These are phyloP conservation scores for Schizopygopsis malacanthus DNA, from an alignment of 2,797 vertebrate genomes.

Conservation along the genomic window DNA sequence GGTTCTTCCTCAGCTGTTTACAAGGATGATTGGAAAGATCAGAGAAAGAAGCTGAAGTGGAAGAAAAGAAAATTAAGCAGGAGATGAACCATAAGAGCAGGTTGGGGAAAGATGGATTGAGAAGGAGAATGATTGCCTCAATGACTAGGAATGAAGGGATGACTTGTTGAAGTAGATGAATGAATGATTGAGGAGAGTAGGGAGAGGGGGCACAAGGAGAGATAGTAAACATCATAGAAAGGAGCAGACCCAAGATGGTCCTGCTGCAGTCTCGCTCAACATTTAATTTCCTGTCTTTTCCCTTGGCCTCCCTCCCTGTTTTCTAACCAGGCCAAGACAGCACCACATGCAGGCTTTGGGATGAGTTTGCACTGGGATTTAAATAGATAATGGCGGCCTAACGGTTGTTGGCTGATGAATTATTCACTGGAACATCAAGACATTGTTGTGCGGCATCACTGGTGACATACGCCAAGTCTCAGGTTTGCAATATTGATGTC, in stretches of 20 bases:
- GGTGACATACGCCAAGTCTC: conserved; percentile 70
- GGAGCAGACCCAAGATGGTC: conserved; percentile 42
- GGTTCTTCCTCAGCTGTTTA: conserved; percentile 43
- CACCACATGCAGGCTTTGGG: conserved; percentile 68
- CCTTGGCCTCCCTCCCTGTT: conserved; percentile 38
- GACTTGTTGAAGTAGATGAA: conserved; percentile 57
- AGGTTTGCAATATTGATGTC: conserved; percentile 76
- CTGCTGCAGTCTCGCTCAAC: conserved; percentile 47
- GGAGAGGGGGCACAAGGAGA: conserved; percentile 35
- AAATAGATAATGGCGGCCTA: conserved; percentile 78
- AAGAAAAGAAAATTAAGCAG: conserved; percentile 26
- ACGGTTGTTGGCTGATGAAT: conserved; percentile 74
- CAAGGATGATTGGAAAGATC: conserved; percentile 48
- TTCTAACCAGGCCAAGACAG: conserved; percentile 66
- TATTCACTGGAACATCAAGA: conserved; percentile 76
- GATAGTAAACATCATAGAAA: conserved; percentile 51
- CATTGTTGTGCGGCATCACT: conserved; percentile 74
- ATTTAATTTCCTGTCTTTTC: conserved; percentile 63
- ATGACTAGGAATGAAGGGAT: conserved; percentile 51
- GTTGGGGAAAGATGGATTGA: conserved; percentile 37
- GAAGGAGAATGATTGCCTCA: conserved; percentile 53
- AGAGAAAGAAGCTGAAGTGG: conserved; percentile 24
- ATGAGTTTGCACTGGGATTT: conserved; percentile 73
- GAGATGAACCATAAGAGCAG: not conserved
- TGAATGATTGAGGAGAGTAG: conserved; percentile 45